Percentiles rank a stretch among this genome's conserved stretches.
Conservation (phyloP, 2,888 invertebrate genomes). For the Apamea sordens region DNA sequence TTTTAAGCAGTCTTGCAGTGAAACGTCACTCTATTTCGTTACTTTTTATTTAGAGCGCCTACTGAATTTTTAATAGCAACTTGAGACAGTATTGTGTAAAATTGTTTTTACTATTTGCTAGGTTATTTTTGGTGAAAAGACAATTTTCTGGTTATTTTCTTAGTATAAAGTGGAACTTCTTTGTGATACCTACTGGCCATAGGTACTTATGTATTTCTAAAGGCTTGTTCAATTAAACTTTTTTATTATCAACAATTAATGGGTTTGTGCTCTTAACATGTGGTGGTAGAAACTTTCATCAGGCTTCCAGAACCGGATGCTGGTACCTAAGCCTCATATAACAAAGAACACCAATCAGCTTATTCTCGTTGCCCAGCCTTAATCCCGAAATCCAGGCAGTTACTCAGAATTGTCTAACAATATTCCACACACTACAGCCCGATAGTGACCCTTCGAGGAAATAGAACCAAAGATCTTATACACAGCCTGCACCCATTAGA, state of each 20-base stretch:
- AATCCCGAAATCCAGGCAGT: slow-evolving; percentile 3
- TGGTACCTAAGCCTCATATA: background rate
- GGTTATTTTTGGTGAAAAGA: no score
- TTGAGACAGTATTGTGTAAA: slow-evolving; percentile 4
- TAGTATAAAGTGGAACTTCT: background rate
- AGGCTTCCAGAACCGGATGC: background rate
- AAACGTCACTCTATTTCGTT: background rate
- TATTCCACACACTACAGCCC: background rate
- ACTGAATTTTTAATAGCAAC: slow-evolving; percentile 29
- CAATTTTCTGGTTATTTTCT: background rate
- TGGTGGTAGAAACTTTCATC: background rate
- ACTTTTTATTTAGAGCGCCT: slow-evolving; percentile 37
- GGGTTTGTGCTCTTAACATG: background rate
- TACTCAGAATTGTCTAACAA: slow-evolving; percentile 3
- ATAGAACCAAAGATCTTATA: background rate
- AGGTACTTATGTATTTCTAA: background rate
- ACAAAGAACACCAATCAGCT: background rate
- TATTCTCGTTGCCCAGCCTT: background rate
- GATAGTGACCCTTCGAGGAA: background rate
- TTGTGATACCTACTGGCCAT: background rate
- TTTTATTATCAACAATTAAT: background rate
- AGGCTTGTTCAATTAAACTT: background rate
- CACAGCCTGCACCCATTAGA: background rate
- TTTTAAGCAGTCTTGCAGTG: background rate
- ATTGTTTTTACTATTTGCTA: background rate